These are phyloP conservation scores for Gasteruption jaculator DNA, from an alignment of 2,888 invertebrate genomes.

Conservation along the genomic window DNA sequence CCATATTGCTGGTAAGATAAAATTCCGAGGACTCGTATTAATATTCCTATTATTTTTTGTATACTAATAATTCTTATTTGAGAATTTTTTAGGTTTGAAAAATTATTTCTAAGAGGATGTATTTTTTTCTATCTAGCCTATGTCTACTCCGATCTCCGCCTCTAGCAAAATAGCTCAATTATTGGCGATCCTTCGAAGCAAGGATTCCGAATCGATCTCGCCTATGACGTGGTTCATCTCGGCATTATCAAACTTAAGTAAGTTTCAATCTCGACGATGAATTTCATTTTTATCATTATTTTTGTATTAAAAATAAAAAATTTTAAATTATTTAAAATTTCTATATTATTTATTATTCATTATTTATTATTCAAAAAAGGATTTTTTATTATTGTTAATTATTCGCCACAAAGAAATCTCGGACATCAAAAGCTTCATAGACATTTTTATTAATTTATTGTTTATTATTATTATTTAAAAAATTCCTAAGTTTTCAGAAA, in stretches of 20 bases:
- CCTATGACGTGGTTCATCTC: slow-evolving; percentile 79
- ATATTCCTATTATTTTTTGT: slow-evolving; percentile 19
- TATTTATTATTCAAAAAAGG: background rate
- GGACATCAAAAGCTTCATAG: background rate
- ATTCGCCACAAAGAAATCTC: background rate
- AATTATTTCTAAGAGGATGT: background rate
- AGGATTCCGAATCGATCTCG: slow-evolving; percentile 74
- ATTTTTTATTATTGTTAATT: background rate
- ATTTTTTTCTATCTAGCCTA: slow-evolving; percentile 56
- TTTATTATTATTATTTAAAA: slow-evolving; percentile 9
- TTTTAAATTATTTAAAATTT: slow-evolving; percentile 9
- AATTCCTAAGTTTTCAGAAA: too few species aligned
- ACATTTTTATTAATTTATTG: slow-evolving; percentile 1
- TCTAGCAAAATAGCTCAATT: slow-evolving; percentile 79
- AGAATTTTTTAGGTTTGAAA: background rate
- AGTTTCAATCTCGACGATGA: slow-evolving; percentile 50
- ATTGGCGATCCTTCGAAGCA: slow-evolving; percentile 64
- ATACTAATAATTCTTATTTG: background rate
- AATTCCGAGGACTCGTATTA: slow-evolving; percentile 3
- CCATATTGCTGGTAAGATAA: slow-evolving; percentile 64
- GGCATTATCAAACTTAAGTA: slow-evolving; percentile 75
- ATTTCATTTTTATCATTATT: slow-evolving; percentile 6
- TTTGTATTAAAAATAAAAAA: background rate
- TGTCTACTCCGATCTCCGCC: slow-evolving; percentile 76
- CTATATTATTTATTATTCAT: background rate